phyloP scores from a whole-genome alignment of 2,113 vertebrate species.

The Machaerirhynchus nigripectus region DNA sequence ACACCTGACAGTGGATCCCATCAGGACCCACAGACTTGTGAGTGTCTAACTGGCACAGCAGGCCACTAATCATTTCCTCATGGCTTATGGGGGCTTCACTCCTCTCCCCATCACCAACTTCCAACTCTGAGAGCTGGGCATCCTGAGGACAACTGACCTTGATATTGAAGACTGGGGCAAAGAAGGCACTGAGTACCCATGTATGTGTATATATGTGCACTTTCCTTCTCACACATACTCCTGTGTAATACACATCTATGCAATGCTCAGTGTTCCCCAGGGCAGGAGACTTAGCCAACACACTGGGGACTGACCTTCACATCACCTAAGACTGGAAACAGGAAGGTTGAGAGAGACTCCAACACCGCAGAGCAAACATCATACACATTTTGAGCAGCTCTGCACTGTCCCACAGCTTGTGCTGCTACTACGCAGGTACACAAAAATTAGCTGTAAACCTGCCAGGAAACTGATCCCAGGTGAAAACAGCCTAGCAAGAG shows the following conservation, averaged over 20 bases:
- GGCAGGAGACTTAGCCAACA: background rate
- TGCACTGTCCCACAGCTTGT: background rate
- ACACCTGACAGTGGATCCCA: background rate
- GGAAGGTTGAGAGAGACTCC: background rate
- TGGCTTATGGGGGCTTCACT: background rate
- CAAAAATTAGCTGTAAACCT: background rate
- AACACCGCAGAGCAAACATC: background rate
- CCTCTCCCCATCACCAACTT: background rate
- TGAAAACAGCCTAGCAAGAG: background rate
- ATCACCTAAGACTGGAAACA: background rate
- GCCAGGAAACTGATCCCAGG: background rate
- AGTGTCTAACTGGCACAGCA: background rate
- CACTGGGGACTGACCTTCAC: background rate
- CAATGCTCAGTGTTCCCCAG: too few species aligned
- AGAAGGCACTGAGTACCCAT: background rate
- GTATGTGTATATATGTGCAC: background rate
- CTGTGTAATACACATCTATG: background rate
- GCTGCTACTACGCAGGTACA: background rate
- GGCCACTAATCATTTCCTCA: background rate
- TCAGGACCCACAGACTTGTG: background rate
- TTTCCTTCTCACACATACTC: background rate
- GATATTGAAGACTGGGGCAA: background rate
- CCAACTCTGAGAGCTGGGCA: background rate
- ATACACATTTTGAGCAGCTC: background rate
- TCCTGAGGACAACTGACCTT: background rate